Base-by-base conservation (phyloP, 1,140 invertebrate genomes). In the Drosophila kepulauana region DNA sequence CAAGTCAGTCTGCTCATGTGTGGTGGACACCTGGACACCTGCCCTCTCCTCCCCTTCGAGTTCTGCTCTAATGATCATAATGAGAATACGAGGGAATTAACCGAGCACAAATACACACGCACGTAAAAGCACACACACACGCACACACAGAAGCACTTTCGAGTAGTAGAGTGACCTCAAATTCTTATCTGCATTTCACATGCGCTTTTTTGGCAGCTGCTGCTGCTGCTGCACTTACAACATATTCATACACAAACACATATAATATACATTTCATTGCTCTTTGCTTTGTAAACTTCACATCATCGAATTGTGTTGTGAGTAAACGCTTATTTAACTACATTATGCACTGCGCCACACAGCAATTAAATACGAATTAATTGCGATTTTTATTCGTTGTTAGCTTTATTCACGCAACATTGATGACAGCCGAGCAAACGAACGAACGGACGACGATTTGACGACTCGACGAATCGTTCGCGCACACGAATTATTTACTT, bases 361-460 rank as follows among this genome's bases (percentile, higher is more conserved):
- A 73, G 63, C 81, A 84, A 81, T 87, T 84, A 87, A 89, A 85
- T 84, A 63, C 57, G 71, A 86, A 87, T 86, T 87, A 86, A 86
- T 86, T 87, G 86, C 68, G 82, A 84, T 84, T 88, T 88, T 87
- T 78, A 57, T 78, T 86, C 82, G 78, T 81, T 81, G 82, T 78
- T 86, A 48, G 65, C 65, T 85, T 85, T 71, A 82, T 84, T 73
- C 81, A 84, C 80, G 79, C 82, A 85, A 85, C 84, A 85, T 79
- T 78, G 71, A 74, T 64, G 71, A 74, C 64, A 74, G 35, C 57
- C 69, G 63, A 67, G 30, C 57, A 51, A 74, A 74, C 63, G 35
- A 33, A 33, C 33, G 35, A 38, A 38, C 35, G 56, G 67, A 67
- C 71, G 56, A 68, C 71, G 71, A 62, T 52, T 59, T 58, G 49